phyloP scores from a whole-genome alignment of 2,888 invertebrate species.

The Rhagonycha fulva region DNA sequence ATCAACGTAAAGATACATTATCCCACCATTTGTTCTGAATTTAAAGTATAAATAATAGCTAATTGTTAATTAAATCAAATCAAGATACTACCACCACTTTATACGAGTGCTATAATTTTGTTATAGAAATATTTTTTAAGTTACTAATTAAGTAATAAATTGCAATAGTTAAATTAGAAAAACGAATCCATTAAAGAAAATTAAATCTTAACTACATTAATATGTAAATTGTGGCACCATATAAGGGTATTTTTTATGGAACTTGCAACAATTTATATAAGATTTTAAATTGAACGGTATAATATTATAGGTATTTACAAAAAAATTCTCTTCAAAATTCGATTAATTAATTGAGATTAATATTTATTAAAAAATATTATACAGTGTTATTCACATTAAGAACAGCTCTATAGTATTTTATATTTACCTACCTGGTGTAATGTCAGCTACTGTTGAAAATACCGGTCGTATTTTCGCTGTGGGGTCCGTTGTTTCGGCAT shows the following conservation, averaged over 20 bases:
- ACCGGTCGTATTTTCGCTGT: slow-evolving; percentile 34
- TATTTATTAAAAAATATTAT: slow-evolving; percentile 5
- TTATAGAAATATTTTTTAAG: background rate
- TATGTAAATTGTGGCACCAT: background rate
- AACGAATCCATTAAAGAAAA: background rate
- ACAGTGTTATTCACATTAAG: slow-evolving; percentile 10
- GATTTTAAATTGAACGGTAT: background rate
- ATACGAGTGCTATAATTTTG: background rate
- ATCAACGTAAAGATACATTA: background rate
- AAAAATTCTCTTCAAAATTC: background rate
- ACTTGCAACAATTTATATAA: background rate
- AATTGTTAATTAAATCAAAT: background rate
- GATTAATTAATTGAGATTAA: background rate
- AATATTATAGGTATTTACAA: background rate
- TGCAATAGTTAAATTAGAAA: background rate
- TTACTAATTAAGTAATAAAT: background rate
- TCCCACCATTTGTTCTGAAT: background rate
- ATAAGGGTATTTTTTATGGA: background rate
- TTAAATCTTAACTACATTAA: background rate
- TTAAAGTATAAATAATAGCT: background rate
- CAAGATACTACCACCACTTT: background rate
- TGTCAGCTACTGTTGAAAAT: slow-evolving; percentile 36
- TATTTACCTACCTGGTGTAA: slow-evolving; percentile 33
- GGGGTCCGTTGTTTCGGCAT: slow-evolving; percentile 36
- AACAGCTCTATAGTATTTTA: slow-evolving; percentile 13